These are phyloP conservation scores for Itoplectis maculator DNA, from an alignment of 2,888 invertebrate genomes.

Conservation along the genomic window DNA sequence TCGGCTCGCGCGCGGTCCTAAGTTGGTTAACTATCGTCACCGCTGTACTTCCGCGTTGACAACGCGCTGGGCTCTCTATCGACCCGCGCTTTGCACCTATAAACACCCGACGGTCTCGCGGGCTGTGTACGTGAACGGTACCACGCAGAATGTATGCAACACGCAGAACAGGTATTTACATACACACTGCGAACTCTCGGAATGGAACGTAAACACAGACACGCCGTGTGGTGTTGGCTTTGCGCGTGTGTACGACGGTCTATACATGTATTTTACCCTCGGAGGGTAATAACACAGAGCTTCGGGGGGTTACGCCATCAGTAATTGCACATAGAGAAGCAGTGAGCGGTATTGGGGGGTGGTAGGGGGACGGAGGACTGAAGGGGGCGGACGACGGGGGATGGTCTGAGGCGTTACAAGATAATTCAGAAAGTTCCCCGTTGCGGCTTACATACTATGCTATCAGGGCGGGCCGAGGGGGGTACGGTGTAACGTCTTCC, in stretches of 20 bases:
- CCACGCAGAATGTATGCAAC: not conserved
- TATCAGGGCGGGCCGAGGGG: not conserved
- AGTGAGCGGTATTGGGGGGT: slow-evolving; percentile 51
- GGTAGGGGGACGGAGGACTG: too few species aligned
- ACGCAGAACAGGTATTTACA: slow-evolving; percentile 12
- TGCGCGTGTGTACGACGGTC: slow-evolving; percentile 1
- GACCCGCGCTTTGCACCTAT: slow-evolving; percentile 55
- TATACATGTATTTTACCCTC: slow-evolving; percentile 52
- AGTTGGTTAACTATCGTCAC: slow-evolving; percentile 65
- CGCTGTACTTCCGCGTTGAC: slow-evolving; percentile 44
- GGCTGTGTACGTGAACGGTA: not conserved
- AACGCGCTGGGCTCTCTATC: slow-evolving; percentile 53
- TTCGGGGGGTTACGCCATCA: slow-evolving; percentile 65
- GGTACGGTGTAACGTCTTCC: slow-evolving; percentile 42
- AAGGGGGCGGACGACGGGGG: not conserved
- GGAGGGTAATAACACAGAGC: slow-evolving; percentile 64
- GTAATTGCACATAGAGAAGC: slow-evolving; percentile 74
- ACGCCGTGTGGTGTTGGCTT: not conserved
- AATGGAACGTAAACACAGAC: slow-evolving; percentile 15
- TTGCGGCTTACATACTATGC: slow-evolving; percentile 22
- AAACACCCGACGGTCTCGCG: not conserved
- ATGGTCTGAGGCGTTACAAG: slow-evolving; percentile 77
- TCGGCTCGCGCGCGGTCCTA: slow-evolving; percentile 39
- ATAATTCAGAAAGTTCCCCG: slow-evolving; percentile 80
- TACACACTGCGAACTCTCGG: slow-evolving; percentile 5